Conservation (phyloP, 2,888 invertebrate genomes). For the Lasioglossum calceatum region DNA sequence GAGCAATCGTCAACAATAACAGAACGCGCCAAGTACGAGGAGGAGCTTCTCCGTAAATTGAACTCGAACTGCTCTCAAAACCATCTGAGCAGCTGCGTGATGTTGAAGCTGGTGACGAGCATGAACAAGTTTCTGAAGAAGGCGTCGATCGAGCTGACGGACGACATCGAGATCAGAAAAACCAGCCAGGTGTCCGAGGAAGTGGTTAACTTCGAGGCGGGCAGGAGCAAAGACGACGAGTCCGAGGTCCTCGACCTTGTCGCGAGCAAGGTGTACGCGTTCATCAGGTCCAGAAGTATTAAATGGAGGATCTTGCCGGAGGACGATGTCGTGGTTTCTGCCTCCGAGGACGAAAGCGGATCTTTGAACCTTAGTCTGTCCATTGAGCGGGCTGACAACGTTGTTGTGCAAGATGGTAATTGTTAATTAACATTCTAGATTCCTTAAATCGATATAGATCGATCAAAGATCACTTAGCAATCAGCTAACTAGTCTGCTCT, state of each 20-base stretch:
- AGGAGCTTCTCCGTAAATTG: conserved; percentile 90
- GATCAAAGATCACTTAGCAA: neutral
- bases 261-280: conserved; percentile 91
- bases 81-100: conserved; percentile 93
- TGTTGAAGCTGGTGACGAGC: conserved; percentile 92
- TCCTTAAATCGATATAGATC: neutral
- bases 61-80: conserved; percentile 91
- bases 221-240: conserved; percentile 86
- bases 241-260: conserved; percentile 87
- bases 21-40: conserved; percentile 86
- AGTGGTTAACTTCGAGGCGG: conserved; percentile 87
- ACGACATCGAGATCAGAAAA: conserved; percentile 91
- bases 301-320: conserved; percentile 92
- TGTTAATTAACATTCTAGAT: neutral
- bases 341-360: conserved; percentile 89
- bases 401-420: conserved; percentile 80
- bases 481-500: neutral
- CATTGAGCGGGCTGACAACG: conserved; percentile 88
- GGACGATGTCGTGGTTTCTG: conserved; percentile 91
- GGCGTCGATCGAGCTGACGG: conserved; percentile 91
- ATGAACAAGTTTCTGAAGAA: conserved; percentile 93
- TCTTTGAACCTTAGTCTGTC: conserved; percentile 90
- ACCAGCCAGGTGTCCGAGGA: conserved; percentile 86
- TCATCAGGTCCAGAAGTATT: conserved; percentile 90
- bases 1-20: conserved; percentile 80